Evolutionary conservation across 2,797 vertebrate genomes (phyloP).

Genomic region (Oryzias sinensis): DNA sequence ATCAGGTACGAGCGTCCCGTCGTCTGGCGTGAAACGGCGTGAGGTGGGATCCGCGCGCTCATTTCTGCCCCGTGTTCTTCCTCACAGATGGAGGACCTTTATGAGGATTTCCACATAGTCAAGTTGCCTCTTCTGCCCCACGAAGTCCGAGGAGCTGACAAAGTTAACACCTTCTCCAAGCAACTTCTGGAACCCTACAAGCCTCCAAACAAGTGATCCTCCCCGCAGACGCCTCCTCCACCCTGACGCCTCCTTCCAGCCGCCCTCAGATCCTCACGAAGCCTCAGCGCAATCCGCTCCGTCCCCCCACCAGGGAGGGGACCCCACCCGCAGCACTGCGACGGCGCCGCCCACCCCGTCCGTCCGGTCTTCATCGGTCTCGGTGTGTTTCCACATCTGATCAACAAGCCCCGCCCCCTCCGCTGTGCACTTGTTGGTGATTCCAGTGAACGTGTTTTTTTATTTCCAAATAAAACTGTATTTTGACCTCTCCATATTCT

Average conservation of each 20-base stretch:
- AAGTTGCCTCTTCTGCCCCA: conserved; percentile 93
- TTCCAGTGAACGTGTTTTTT: too few species aligned
- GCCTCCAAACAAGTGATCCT: conserved; percentile 84
- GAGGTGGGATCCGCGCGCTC: neutral
- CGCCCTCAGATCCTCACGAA: conserved; percentile 7
- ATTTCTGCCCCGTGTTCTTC: rapidly evolving
- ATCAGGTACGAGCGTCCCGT: conserved; percentile 80
- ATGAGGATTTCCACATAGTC: conserved; percentile 96
- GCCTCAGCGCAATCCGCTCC: neutral
- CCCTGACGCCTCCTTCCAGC: neutral
- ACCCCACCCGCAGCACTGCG: conserved; percentile 34
- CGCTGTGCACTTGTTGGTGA: too few species aligned
- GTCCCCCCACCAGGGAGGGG: neutral
- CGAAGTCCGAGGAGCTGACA: conserved; percentile 90
- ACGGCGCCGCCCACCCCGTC: conserved; percentile 11
- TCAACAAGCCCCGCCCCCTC: too few species aligned
- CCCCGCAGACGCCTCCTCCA: conserved; percentile 10
- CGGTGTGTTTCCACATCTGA: too few species aligned
- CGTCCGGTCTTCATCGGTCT: too few species aligned
- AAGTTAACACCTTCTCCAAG: conserved; percentile 93
- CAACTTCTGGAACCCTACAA: conserved; percentile 93
- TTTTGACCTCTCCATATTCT: too few species aligned
- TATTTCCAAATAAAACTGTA: too few species aligned
- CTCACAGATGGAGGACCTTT: conserved; percentile 92
- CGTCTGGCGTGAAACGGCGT: too few species aligned